Percentiles rank a stretch among this genome's conserved stretches.
Evolutionary conservation across 2,797 vertebrate genomes (phyloP).

Genomic region (Pagetopsis macropterus): DNA sequence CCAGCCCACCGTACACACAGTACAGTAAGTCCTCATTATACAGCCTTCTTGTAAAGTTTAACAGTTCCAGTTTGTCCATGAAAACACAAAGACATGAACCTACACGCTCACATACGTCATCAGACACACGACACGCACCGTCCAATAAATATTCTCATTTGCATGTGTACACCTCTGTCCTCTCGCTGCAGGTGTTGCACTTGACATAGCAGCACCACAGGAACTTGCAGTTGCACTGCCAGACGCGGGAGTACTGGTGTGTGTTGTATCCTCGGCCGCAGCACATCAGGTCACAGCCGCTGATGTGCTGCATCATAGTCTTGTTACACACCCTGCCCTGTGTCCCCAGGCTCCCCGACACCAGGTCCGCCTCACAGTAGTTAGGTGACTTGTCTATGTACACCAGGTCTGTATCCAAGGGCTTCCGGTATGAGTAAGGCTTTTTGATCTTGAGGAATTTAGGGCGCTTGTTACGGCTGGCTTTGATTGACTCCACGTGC

Average conservation of each 20-base stretch:
- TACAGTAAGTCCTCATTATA: conserved; percentile 52
- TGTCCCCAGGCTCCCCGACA: conserved; percentile 93
- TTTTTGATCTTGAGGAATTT: conserved; percentile 98
- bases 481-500: conserved; percentile 94
- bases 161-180: conserved; percentile 97
- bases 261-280: conserved; percentile 98
- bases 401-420: conserved; percentile 96
- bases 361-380: conserved; percentile 94
- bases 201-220: conserved; percentile 99
- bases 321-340: conserved; percentile 97
- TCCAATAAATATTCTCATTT: conserved; percentile 87
- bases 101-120: conserved; percentile 20
- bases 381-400: conserved; percentile 97
- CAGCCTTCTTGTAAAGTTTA: conserved; percentile 44
- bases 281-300: conserved; percentile 96
- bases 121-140: conserved; percentile 14
- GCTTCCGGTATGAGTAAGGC: conserved; percentile 94
- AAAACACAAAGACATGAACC: conserved; percentile 52
- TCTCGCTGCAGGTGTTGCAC: conserved; percentile 98
- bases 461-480: conserved; percentile 94
- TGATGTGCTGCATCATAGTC: conserved; percentile 91
- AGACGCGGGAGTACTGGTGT: conserved; percentile 95
- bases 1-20: conserved; percentile 38
- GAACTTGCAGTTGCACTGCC: conserved; percentile 99
- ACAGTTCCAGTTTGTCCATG: conserved; percentile 52